Evolutionary conservation across 2,113 vertebrate genomes (phyloP), one percentile per base, ranked within the genome.

Genomic region (Indri indri): DNA sequence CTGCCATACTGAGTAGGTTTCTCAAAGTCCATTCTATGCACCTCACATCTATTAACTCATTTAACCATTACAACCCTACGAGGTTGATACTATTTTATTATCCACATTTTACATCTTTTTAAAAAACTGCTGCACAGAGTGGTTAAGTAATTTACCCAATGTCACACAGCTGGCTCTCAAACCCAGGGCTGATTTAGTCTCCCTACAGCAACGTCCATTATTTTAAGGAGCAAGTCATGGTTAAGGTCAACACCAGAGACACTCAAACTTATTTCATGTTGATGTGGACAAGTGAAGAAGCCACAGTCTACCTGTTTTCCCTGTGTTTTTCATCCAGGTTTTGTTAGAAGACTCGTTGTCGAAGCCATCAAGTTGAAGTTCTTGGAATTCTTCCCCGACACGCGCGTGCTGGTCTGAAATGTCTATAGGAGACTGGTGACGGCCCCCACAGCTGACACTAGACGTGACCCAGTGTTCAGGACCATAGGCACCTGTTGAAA

Each of bases 321-420:
- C 99, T 14, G 99, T 99, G 98, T 99, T 99, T 98, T 99, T 99
- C 99, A 99, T 99, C 89, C 99, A 99, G 25, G 99, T 99, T 98
- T 99, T 99, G 98, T 99, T 99, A 5, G 99, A 99, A 77, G 99
- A 99, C 93, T 99, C 99, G 0, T 96, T 98, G 92, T 99, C 99
- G 45, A 99, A 99, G 61, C 99, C 99, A 59, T 99, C 99, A n/a
- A 99, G 98, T 1, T 99, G 98, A 77, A 99, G 98, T 73, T 99
- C 99, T 95, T 99, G 99, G 97, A 99, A 99, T 90, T 99, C 99
- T 3, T 99, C 98, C 5, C 99, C 99, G 0, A 99, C 98, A 2
- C 96, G 99, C 0, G 99, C 98, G 59, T 99, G 98, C 77, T 99
- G 99, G 98, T 99, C 99, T 18, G 96, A 0, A 30, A 99, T 99